Evolutionary conservation across 1,140 invertebrate species (phyloP).

Genomic region (Tetragnatha versicolor): DNA sequence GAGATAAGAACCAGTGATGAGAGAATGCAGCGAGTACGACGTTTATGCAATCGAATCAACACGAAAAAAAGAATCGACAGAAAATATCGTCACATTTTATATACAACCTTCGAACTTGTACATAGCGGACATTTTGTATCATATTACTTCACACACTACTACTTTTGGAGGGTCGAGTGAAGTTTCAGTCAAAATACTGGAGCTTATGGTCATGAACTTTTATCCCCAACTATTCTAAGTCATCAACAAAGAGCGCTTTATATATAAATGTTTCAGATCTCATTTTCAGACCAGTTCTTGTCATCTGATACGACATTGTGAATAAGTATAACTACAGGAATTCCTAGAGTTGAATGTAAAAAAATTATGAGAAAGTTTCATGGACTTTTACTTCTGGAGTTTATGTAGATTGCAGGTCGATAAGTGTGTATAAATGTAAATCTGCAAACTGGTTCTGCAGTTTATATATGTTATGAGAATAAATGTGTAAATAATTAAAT

Average conservation of each 20-base stretch:
- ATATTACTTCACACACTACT: too few species aligned
- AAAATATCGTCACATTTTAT: too few species aligned
- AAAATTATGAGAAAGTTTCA: slow-evolving; percentile 6
- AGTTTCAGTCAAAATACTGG: neutral
- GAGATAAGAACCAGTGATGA: too few species aligned
- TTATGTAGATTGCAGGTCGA: slow-evolving; percentile 46
- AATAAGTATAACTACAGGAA: neutral
- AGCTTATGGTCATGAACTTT: too few species aligned
- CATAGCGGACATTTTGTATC: too few species aligned
- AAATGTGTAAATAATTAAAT: slow-evolving; percentile 45
- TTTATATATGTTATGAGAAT: slow-evolving; percentile 52
- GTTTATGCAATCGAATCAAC: too few species aligned
- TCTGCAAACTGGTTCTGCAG: slow-evolving; percentile 35
- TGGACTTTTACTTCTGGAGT: slow-evolving; percentile 31
- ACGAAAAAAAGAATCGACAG: too few species aligned
- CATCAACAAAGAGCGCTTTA: slow-evolving; percentile 29
- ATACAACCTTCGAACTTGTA: too few species aligned
- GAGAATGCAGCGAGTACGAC: too few species aligned
- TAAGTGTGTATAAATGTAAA: slow-evolving; percentile 42
- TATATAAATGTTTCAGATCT: slow-evolving; percentile 34
- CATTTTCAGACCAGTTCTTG: slow-evolving; percentile 8
- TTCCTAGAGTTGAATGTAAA: slow-evolving; percentile 2
- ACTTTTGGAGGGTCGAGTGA: neutral
- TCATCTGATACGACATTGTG: neutral
- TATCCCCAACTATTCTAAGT: slow-evolving; percentile 27